A percentile compares a stretch with the other conserved stretches of the same genome.
Evolutionary conservation across 1,140 invertebrate genomes (phyloP).

Genomic region (Temnothorax longispinosus): DNA sequence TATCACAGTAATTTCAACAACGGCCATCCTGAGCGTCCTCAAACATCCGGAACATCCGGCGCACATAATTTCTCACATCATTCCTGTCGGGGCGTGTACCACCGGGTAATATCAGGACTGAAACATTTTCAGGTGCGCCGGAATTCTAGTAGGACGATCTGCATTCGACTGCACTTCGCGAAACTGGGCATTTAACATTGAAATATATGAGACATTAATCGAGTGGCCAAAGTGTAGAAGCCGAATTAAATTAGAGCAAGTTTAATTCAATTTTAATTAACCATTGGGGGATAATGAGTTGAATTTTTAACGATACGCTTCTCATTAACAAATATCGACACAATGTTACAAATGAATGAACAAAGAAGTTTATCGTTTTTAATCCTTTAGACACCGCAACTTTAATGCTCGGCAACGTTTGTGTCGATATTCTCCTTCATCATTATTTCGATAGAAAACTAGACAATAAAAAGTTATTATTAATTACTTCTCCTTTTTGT

Average conservation of each 20-base stretch:
- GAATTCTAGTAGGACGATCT: conserved; percentile 30
- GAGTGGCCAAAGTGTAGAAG: conserved; percentile 29
- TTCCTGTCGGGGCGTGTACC: conserved; percentile 47
- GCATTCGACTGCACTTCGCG: conserved; percentile 46
- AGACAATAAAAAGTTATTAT: not conserved
- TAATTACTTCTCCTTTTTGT: not conserved
- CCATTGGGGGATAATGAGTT: not conserved
- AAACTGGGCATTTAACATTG: conserved; percentile 51
- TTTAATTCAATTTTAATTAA: conserved; percentile 44
- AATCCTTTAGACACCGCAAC: not conserved
- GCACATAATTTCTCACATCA: conserved; percentile 66
- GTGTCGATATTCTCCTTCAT: no score
- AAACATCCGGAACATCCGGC: conserved; percentile 57
- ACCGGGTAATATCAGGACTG: conserved; percentile 50
- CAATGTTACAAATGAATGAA: not conserved
- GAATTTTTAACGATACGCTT: conserved; percentile 13
- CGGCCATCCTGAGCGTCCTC: conserved; percentile 58
- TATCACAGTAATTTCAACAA: conserved; percentile 69
- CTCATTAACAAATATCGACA: not conserved
- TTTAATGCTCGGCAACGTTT: not conserved
- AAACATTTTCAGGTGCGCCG: conserved; percentile 21
- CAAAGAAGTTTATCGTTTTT: not conserved
- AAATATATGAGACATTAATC: conserved; percentile 34
- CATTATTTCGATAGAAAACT: not conserved
- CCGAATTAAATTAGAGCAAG: conserved; percentile 34